Evolutionary conservation across 2,888 invertebrate species (phyloP).

Genomic region (Apamea monoglypha): DNA sequence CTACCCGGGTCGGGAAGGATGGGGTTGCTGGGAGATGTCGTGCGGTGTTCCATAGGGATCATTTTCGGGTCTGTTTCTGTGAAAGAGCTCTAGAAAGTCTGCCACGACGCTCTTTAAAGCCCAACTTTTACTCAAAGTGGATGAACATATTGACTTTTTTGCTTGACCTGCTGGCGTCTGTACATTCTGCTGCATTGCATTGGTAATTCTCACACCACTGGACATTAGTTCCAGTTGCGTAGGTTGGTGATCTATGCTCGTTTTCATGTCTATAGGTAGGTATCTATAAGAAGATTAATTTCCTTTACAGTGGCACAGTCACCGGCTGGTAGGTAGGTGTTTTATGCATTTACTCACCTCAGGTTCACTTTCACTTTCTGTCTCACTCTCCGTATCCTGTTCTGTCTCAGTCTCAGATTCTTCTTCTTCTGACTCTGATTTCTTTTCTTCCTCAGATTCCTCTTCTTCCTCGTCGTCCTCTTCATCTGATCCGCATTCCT

Average conservation of each 20-base stretch:
- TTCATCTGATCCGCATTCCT: conserved; percentile 93
- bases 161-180: too few species aligned
- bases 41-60: not conserved
- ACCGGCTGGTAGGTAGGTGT: not conserved
- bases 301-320: not conserved
- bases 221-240: not conserved
- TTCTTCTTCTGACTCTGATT: conserved; percentile 88
- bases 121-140: not conserved
- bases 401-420: conserved; percentile 92
- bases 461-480: conserved; percentile 92
- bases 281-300: not conserved
- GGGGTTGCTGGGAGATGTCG: not conserved
- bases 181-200: not conserved
- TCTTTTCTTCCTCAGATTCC: conserved; percentile 91
- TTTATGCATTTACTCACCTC: conserved; percentile 84
- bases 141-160: not conserved
- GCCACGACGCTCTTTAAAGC: not conserved
- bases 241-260: not conserved
- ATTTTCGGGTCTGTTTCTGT: not conserved
- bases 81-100: not conserved
- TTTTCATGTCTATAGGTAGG: not conserved
- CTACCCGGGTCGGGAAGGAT: not conserved
- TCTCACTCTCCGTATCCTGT: conserved; percentile 92
- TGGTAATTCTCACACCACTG: not conserved
- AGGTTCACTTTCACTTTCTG: conserved; percentile 92